A percentile compares a stretch with the other conserved stretches of the same genome.
Conservation (phyloP, 2,888 invertebrate genomes). For the Cinara cedri region DNA sequence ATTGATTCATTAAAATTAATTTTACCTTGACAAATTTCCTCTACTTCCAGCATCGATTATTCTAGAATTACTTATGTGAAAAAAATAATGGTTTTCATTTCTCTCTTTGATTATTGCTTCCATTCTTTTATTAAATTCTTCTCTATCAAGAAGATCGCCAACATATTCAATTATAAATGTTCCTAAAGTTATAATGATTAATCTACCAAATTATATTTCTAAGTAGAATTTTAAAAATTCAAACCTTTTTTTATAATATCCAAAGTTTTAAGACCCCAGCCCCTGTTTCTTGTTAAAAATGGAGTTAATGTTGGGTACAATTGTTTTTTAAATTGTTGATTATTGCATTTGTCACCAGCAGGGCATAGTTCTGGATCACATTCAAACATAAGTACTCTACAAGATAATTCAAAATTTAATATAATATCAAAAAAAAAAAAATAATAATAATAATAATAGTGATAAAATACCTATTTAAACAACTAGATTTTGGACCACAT, state of each 20-base stretch:
- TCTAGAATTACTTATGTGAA: conserved; percentile 87
- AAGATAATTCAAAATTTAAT: conserved; percentile 49
- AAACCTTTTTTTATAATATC: conserved; percentile 73
- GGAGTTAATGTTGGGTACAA: conserved; percentile 79
- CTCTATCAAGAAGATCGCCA: conserved; percentile 90
- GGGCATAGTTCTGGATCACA: conserved; percentile 83
- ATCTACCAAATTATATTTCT: background rate
- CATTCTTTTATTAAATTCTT: conserved; percentile 80
- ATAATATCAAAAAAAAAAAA: conserved; percentile 5
- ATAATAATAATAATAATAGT: no score
- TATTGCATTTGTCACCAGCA: conserved; percentile 80
- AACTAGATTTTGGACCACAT: conserved; percentile 82
- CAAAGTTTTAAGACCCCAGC: conserved; percentile 84
- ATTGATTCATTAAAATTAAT: background rate
- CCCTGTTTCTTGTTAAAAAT: conserved; percentile 75
- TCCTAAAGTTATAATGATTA: conserved; percentile 64
- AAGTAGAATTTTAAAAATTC: background rate
- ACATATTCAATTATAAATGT: conserved; percentile 95
- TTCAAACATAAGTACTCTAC: conserved; percentile 81
- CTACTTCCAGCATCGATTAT: conserved; percentile 96
- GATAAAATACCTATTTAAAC: conserved; percentile 77
- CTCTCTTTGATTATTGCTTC: conserved; percentile 81
- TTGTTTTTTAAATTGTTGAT: conserved; percentile 84
- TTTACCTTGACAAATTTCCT: conserved; percentile 73
- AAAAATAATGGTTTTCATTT: conserved; percentile 91